Percentiles rank a stretch among this genome's conserved stretches.
phyloP scores from a whole-genome alignment of 92 coral and sea anemone species.

The Scolanthus callimorphus region DNA sequence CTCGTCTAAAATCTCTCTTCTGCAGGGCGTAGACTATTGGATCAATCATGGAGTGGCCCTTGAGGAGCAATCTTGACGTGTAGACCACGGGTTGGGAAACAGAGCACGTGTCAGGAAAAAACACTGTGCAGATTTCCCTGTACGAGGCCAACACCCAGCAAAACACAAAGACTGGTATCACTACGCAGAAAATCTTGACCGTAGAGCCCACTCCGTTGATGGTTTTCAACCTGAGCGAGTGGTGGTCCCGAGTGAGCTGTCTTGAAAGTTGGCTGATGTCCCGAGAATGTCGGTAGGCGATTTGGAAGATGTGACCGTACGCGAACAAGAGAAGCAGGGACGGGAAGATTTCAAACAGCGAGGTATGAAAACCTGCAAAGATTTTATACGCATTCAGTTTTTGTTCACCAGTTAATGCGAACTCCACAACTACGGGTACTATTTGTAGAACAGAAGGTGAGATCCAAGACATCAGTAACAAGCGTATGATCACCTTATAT shows the following conservation, averaged over 20 bases:
- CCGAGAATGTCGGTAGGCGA: conserved; percentile 39
- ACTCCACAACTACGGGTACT: conserved; percentile 8
- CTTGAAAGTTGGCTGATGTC: conserved; percentile 29
- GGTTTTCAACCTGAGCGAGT: conserved; percentile 3
- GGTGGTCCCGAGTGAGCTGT: conserved; percentile 13
- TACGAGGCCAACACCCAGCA: conserved; percentile 52
- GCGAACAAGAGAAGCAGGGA: conserved; percentile 28
- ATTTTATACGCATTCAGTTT: conserved; percentile 9
- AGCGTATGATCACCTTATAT: conserved; percentile 17
- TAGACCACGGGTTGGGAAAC: conserved; percentile 37
- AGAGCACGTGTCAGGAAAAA: conserved; percentile 5
- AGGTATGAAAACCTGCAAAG: conserved; percentile 20
- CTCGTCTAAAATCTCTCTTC: conserved; percentile 53
- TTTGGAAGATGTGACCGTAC: conserved; percentile 49
- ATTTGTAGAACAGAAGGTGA: conserved; percentile 21
- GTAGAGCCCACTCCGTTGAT: conserved; percentile 29
- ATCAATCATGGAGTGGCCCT: conserved; percentile 66
- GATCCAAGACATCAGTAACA: conserved; percentile 42
- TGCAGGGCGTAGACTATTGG: conserved; percentile 65
- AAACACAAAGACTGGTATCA: conserved; percentile 49
- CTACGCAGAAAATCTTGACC: conserved; percentile 49
- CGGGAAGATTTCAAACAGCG: conserved; percentile 36
- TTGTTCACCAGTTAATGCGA: conserved; percentile 2
- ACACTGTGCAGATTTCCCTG: conserved; percentile 33
- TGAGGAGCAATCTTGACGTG: conserved; percentile 51